Evolutionary conservation across 1,140 invertebrate genomes (phyloP).

Genomic region (Drosophila ogumai): DNA sequence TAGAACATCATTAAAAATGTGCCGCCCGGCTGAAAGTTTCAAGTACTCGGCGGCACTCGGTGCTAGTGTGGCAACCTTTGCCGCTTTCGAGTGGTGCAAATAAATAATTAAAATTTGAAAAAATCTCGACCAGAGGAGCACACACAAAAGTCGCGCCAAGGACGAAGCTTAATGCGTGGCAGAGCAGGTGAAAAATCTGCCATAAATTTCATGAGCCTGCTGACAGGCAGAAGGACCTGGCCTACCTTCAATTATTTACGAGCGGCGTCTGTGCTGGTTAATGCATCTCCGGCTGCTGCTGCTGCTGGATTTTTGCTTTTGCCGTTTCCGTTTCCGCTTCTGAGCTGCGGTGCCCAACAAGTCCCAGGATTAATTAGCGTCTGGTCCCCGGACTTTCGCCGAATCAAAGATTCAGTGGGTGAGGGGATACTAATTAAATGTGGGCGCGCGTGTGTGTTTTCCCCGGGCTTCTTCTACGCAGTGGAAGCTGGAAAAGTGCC

Average conservation of each 20-base stretch:
- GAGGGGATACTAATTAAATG: conserved; percentile 23
- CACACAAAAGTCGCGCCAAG: conserved; percentile 36
- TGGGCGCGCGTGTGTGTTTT: conserved; percentile 32
- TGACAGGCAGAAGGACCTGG: conserved; percentile 45
- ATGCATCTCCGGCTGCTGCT: conserved; percentile 28
- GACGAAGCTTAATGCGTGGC: conserved; percentile 44
- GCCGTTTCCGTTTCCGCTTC: conserved; percentile 8
- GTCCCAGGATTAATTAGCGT: conserved; percentile 49
- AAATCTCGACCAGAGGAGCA: conserved; percentile 26
- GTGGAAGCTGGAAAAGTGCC: conserved; percentile 41
- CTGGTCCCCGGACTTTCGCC: conserved; percentile 26
- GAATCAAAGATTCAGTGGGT: conserved; percentile 37
- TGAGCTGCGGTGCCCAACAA: conserved; percentile 9
- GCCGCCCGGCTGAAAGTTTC: conserved; percentile 55
- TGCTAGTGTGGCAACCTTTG: conserved; percentile 32
- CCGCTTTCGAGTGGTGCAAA: conserved; percentile 36
- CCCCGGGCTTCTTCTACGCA: conserved; percentile 60
- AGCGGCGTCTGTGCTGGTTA: conserved; percentile 43
- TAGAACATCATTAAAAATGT: conserved; percentile 73
- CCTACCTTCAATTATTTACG: conserved; percentile 80
- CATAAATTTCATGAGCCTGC: conserved; percentile 60
- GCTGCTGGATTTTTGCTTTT: not conserved
- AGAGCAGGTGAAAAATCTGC: conserved; percentile 18
- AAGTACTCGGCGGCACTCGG: conserved; percentile 37
- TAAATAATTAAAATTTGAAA: conserved; percentile 44